Conservation (phyloP, 1,140 invertebrate genomes). For the Anastatus disparis region DNA sequence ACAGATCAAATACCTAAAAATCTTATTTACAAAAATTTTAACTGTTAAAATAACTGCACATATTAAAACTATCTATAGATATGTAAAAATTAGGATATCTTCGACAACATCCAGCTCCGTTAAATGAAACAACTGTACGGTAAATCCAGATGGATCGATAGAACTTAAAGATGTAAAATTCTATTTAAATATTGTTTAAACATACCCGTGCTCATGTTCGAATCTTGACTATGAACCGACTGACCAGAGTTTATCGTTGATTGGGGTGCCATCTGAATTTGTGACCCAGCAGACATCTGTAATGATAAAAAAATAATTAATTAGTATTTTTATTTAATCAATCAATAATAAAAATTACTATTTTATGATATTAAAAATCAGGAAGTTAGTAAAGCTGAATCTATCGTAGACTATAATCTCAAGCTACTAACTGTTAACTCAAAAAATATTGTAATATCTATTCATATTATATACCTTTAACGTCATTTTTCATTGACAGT, state of each 20-base stretch:
- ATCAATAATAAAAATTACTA: too few relatives aligned
- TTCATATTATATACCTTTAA: too few relatives aligned
- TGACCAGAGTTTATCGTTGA: constrained; percentile 87
- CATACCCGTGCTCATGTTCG: constrained; percentile 92
- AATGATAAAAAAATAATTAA: constrained; percentile 59
- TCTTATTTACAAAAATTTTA: background rate
- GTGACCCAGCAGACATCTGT: constrained; percentile 92
- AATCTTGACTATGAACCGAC: constrained; percentile 91
- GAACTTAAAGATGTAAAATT: background rate
- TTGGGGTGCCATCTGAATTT: constrained; percentile 94
- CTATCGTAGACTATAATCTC: background rate
- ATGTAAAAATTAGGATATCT: background rate
- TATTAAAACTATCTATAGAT: too few relatives aligned
- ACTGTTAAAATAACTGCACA: background rate
- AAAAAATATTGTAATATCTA: background rate
- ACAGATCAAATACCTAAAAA: background rate
- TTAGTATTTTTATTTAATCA: too few relatives aligned
- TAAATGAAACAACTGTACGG: constrained; percentile 26
- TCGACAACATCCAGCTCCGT: constrained; percentile 28
- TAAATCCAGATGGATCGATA: constrained; percentile 37
- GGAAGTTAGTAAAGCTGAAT: too few relatives aligned
- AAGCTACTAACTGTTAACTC: background rate
- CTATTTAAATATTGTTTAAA: constrained; percentile 22
- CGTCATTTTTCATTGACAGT: too few relatives aligned
- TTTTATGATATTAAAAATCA: too few relatives aligned